Evolutionary conservation across 37 sponge, comb jelly and placozoan species (phyloP).

Genomic region (Ephydatia muelleri): DNA sequence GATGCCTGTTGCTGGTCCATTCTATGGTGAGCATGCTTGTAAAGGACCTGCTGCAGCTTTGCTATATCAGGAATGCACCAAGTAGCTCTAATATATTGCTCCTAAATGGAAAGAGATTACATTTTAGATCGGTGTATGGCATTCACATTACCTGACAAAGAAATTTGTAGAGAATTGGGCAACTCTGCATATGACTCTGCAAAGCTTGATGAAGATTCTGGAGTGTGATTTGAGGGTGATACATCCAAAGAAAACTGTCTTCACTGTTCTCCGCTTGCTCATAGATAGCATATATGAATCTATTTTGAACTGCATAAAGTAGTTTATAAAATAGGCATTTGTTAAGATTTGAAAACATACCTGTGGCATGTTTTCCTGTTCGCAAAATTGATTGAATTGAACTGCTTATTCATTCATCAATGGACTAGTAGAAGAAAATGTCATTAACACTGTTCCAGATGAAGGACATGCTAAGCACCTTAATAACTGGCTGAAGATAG

Average conservation of each 20-base stretch:
- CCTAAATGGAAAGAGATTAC: slow-evolving; percentile 10
- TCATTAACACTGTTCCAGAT: not conserved
- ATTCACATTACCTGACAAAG: slow-evolving; percentile 13
- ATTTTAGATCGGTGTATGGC: not conserved
- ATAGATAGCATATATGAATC: slow-evolving; percentile 28
- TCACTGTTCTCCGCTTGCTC: slow-evolving; percentile 4
- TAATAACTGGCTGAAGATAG: slow-evolving; percentile 16
- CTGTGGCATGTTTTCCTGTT: not conserved
- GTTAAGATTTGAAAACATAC: not conserved
- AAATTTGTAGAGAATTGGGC: slow-evolving; percentile 32
- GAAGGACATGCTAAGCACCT: not conserved
- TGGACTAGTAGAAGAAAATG: not conserved
- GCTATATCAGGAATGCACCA: slow-evolving; percentile 50
- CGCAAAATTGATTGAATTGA: not conserved
- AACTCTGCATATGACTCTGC: slow-evolving; percentile 1
- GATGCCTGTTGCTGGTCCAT: slow-evolving; percentile 27
- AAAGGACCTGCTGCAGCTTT: slow-evolving; percentile 35
- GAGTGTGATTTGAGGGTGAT: slow-evolving; percentile 31
- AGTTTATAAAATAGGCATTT: not conserved
- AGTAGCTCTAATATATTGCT: slow-evolving; percentile 32
- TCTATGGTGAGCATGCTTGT: slow-evolving; percentile 14
- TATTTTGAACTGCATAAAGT: slow-evolving; percentile 22
- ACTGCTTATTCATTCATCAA: not conserved
- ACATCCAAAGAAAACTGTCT: slow-evolving; percentile 36
- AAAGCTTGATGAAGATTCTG: slow-evolving; percentile 25